Evolutionary conservation across 2,888 invertebrate species (phyloP), one percentile per base, ranked within the genome.

Genomic region (Synanthedon tipuliformis): DNA sequence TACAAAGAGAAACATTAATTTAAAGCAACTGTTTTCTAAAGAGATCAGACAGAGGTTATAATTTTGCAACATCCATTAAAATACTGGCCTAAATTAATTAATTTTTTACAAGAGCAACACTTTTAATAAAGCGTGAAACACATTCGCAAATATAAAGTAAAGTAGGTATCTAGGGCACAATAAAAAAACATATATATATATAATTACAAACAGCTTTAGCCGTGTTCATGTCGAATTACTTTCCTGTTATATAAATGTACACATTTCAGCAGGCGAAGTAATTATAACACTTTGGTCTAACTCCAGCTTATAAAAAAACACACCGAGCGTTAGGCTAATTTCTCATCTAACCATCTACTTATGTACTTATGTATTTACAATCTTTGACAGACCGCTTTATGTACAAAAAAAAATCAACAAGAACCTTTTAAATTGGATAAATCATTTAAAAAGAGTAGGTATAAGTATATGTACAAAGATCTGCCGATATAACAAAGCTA

Each of bases 211-310:
- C 77, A 78, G 80, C 80, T 78, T 75, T 73, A 78, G 81, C 83
- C 73, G 78, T 70, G 73, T 68, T 69, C 60, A 66, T 59, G 61
- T 66, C 72, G 78, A 81, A 73, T 66, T 63, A 80, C 84, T 83
- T 82, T 78, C 82, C 84, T 68, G 65, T 65, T 68, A 55, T 52
- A 53, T 60, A 66, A 78, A 78, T 81, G 65, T 80, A 84, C 79
- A 82, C 55, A 16, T 56, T 59, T 59, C 56, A 55, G 55, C 57
- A 60, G 70, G 82, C 84, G 85, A 84, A 86, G 83, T 73, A 73
- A 80, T 84, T 84, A 77, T 77, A 82, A 83, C 81, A 86, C 89
- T 90, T 91, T 90, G 90, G 90, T 90, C 89, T 89, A 88, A 88
- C 88, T 91, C 90, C 90, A 90, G 90, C 90, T 89, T 89, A 45